Conservation (phyloP, 2,113 vertebrate genomes). For the Toxostoma redivivum region DNA sequence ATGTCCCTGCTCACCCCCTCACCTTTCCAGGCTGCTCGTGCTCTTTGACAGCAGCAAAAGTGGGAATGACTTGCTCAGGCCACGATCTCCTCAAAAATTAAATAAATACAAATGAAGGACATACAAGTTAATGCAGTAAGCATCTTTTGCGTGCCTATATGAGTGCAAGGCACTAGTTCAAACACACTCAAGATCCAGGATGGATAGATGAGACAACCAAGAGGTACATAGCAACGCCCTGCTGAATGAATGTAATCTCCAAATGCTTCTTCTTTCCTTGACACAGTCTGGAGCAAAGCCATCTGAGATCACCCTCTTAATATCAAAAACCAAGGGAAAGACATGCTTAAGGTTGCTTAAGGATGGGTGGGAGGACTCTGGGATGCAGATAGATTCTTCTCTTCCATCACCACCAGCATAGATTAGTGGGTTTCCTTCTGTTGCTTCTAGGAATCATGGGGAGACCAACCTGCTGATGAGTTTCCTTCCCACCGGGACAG, state of each 20-base stretch:
- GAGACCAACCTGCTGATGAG: background rate
- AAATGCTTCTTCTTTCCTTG: background rate
- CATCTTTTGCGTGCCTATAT: accelerated
- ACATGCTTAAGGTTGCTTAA: background rate
- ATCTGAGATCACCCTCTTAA: background rate
- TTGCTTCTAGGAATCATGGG: background rate
- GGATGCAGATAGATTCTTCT: background rate
- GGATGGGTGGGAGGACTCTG: background rate
- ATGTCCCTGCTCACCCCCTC: accelerated
- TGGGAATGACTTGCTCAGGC: background rate
- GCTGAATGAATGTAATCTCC: background rate
- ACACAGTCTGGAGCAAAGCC: background rate
- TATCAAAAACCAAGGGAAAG: background rate
- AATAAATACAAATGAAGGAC: background rate
- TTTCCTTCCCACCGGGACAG: background rate
- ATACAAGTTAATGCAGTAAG: background rate
- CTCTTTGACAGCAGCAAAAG: background rate
- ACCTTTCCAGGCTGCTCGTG: background rate
- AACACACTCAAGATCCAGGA: background rate
- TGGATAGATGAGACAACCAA: background rate
- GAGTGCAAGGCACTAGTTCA: background rate
- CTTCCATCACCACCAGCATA: background rate
- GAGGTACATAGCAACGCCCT: background rate
- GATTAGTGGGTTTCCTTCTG: background rate
- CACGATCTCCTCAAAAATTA: background rate